A percentile compares a stretch with the other conserved stretches of the same genome.
phyloP scores from a whole-genome alignment of 2,113 vertebrate species.

The Saguinus imperator region DNA sequence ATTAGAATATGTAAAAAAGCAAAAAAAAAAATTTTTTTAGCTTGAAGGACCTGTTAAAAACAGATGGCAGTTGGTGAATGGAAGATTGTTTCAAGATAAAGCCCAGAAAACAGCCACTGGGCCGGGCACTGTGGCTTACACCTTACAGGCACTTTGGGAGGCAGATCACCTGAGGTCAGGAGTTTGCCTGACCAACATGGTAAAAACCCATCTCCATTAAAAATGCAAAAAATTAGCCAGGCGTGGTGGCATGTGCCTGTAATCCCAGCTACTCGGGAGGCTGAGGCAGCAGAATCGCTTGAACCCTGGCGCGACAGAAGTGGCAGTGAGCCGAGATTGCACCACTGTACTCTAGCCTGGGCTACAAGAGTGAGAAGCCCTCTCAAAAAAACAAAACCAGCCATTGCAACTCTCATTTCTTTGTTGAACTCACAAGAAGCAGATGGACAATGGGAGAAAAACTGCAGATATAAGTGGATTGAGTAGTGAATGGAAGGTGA shows the following conservation, averaged over 20 bases:
- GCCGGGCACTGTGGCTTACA: neutral
- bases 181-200: neutral
- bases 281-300: neutral
- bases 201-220: neutral
- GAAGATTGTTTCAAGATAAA: neutral
- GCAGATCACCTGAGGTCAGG: neutral
- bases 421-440: neutral
- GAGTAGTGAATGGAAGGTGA: neutral
- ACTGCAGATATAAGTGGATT: neutral
- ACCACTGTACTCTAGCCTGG: neutral
- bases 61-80: neutral
- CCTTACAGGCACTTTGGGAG: neutral
- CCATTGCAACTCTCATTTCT: no score
- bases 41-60: neutral
- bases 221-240: neutral
- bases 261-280: neutral
- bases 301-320: neutral
- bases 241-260: neutral
- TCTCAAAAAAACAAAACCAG: neutral
- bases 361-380: neutral
- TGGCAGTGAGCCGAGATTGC: neutral
- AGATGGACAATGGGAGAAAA: neutral
- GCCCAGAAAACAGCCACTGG: neutral
- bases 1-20: neutral
- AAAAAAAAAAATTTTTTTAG: neutral